phyloP scores from a whole-genome alignment of 2,113 vertebrate genomes.

The Pteruthius melanotis region DNA sequence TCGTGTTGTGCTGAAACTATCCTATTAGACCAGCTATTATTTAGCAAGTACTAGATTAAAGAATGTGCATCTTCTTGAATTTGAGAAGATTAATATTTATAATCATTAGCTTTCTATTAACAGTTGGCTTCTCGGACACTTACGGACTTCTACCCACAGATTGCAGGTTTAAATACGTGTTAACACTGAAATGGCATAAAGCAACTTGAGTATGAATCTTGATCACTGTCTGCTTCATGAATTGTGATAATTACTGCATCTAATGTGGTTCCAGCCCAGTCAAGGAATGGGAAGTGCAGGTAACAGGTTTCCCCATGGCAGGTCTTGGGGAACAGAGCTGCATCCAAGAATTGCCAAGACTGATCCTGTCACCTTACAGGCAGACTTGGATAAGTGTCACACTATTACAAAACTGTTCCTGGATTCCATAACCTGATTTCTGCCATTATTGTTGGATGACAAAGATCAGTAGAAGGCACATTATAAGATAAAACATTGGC shows the following conservation, averaged over 20 bases:
- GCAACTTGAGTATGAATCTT: neutral
- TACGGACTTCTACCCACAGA: neutral
- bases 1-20: neutral
- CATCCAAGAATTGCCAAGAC: neutral
- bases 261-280: neutral
- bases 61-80: neutral
- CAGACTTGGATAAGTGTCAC: neutral
- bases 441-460: accelerated
- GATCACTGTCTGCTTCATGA: neutral
- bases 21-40: neutral
- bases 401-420: neutral
- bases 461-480: neutral
- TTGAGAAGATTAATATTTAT: neutral
- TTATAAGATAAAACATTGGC: neutral
- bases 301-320: neutral
- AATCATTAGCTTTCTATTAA: neutral
- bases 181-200: neutral
- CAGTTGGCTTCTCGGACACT: neutral
- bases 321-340: neutral
- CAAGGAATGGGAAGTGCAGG: no score
- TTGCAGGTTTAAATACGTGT: accelerated
- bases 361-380: neutral
- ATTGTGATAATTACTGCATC: neutral
- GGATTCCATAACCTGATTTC: neutral
- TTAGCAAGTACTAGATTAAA: neutral